Conservation (phyloP, 1,140 invertebrate genomes). For the Sycophila sp. region DNA sequence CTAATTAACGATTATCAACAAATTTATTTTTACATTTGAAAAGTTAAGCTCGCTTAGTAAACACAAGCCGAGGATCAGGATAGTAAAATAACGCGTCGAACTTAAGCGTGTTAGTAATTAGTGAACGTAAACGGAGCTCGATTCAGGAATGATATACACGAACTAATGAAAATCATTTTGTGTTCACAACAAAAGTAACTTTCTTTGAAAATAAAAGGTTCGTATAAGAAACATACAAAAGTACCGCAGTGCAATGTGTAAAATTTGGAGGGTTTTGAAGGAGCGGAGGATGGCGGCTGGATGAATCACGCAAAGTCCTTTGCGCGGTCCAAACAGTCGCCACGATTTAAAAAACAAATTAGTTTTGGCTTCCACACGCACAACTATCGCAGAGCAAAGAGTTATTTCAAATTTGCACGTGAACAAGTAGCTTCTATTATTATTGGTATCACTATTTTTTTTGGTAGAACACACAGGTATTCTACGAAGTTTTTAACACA, state of each 20-base stretch:
- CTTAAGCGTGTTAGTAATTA: conserved; percentile 25
- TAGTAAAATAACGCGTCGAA: neutral
- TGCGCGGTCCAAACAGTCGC: conserved; percentile 57
- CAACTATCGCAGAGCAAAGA: conserved; percentile 66
- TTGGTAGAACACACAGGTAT: conserved; percentile 15
- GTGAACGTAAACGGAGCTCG: neutral
- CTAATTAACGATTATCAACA: neutral
- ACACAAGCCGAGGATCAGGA: conserved; percentile 21
- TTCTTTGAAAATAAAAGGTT: neutral
- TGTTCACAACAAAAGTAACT: neutral
- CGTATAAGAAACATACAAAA: conserved; percentile 3
- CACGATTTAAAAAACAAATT: conserved; percentile 43
- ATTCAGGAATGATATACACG: neutral
- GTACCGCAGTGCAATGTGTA: conserved; percentile 31
- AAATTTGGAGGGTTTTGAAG: conserved; percentile 39
- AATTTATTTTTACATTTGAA: conserved; percentile 1
- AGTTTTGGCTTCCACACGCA: conserved; percentile 64
- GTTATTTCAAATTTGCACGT: conserved; percentile 62
- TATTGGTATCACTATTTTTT: neutral
- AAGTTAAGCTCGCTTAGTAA: conserved; percentile 26
- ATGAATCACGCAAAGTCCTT: conserved; percentile 49
- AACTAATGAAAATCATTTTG: neutral
- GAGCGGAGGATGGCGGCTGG: conserved; percentile 51
- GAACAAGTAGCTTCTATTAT: neutral
- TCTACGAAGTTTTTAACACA: neutral